Evolutionary conservation across 2,888 invertebrate species (phyloP), one percentile per base, ranked within the genome.

Genomic region (Trilocha varians): DNA sequence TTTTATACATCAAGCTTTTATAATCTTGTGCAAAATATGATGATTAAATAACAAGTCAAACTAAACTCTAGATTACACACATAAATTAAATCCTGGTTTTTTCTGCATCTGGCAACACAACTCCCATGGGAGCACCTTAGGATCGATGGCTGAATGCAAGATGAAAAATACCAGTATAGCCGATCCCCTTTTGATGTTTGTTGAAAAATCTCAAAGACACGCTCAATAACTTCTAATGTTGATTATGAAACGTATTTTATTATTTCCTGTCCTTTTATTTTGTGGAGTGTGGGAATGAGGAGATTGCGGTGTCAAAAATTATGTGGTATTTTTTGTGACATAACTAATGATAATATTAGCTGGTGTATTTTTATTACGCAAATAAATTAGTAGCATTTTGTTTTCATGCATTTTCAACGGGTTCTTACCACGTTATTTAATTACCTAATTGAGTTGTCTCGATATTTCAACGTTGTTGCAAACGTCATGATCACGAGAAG

Each of bases 61-160:
- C n/a, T n/a, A n/a, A n/a, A n/a, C n/a, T n/a, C n/a, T n/a, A n/a
- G n/a, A n/a, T n/a, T n/a, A n/a, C n/a, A n/a, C n/a, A n/a, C n/a
- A n/a, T n/a, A n/a, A n/a, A n/a, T n/a, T n/a, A n/a, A n/a, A n/a
- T n/a, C n/a, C n/a, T n/a, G n/a, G n/a, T n/a, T n/a, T n/a, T n/a
- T n/a, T n/a, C n/a, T n/a, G n/a, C n/a, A n/a, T n/a, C n/a, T n/a
- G n/a, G n/a, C n/a, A n/a, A n/a, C n/a, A n/a, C n/a, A n/a, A n/a
- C n/a, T 45, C 49, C 50, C 48, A 46, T 39, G 53, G 50, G 50
- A 50, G 51, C 45, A 41, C 32, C 39, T 25, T 11, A 11, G 8
- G 25, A 25, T 25, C 25, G 25, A 25, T 25, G 25, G 39, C 25
- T 36, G 14, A 4, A 35, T 9, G 32, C 40, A 44, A 39, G 33